Evolutionary conservation across 2,888 invertebrate genomes (phyloP).

Genomic region (Acholoe squamosa): DNA sequence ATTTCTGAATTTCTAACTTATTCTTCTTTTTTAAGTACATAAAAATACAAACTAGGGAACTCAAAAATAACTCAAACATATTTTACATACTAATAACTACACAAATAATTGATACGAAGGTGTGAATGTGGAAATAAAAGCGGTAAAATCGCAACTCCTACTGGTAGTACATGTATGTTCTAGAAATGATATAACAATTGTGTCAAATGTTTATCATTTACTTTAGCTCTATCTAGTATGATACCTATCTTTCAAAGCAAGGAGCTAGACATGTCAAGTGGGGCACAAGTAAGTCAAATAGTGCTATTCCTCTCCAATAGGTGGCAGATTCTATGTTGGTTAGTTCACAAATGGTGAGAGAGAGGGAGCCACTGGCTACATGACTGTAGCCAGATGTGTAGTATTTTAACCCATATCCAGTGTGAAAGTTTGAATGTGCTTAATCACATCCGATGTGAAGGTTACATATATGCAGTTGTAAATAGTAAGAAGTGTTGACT

Average conservation of each 20-base stretch:
- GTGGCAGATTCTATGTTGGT: not conserved
- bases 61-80: not conserved
- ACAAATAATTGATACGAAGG: not conserved
- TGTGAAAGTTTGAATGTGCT: too few species aligned
- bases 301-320: not conserved
- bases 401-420: too few species aligned
- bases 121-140: not conserved
- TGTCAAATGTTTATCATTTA: conserved; percentile 14
- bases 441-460: too few species aligned
- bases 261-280: not conserved
- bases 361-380: conserved; percentile 23
- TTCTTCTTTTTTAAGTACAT: not conserved
- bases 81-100: not conserved
- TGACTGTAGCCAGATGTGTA: too few species aligned
- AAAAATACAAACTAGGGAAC: not conserved
- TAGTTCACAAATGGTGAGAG: not conserved
- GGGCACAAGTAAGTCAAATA: not conserved
- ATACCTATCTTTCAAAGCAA: not conserved
- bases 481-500: too few species aligned
- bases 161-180: not conserved
- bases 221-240: not conserved
- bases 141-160: not conserved
- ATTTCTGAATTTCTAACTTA: too few species aligned
- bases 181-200: conserved; percentile 19
- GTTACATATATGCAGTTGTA: too few species aligned